Percentiles rank a stretch among this genome's conserved stretches.
Conservation (phyloP, 2,888 invertebrate species). For the Onchidella celtica region DNA sequence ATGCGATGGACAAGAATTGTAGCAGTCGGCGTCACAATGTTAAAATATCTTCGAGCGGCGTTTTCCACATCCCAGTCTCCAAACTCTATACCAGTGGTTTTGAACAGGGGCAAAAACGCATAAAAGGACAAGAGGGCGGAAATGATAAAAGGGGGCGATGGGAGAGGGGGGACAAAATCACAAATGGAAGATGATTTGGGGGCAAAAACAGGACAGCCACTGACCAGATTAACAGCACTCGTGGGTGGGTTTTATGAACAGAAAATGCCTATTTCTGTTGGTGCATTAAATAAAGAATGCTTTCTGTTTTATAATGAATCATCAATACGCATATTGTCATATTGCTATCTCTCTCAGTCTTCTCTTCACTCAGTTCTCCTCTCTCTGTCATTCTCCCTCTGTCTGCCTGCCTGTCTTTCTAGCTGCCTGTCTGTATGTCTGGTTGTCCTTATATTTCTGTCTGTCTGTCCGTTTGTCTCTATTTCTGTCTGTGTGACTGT, state of each 20-base stretch:
- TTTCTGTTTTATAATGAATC: neutral
- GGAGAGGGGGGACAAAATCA: neutral
- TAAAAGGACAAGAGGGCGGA: too few species aligned
- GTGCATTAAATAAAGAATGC: too few species aligned
- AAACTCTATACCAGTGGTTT: too few species aligned
- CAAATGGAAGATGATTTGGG: too few species aligned
- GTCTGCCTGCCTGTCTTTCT: constrained; percentile 22
- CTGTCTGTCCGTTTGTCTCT: constrained; percentile 5
- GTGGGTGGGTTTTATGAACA: neutral
- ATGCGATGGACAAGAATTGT: too few species aligned
- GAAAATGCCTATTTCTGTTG: too few species aligned
- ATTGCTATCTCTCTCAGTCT: neutral
- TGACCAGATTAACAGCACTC: neutral
- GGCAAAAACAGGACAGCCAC: neutral
- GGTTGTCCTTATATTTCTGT: neutral
- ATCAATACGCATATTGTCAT: neutral
- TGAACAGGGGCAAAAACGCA: too few species aligned
- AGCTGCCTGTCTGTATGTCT: neutral
- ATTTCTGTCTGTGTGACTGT: constrained; percentile 1
- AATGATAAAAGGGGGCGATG: too few species aligned
- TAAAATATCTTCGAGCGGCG: too few species aligned
- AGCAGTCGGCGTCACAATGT: too few species aligned
- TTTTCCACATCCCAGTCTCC: too few species aligned
- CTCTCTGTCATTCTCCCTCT: neutral
- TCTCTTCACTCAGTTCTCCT: neutral